Evolutionary conservation across 2,113 vertebrate species (phyloP).

Genomic region (Rhea americana): DNA sequence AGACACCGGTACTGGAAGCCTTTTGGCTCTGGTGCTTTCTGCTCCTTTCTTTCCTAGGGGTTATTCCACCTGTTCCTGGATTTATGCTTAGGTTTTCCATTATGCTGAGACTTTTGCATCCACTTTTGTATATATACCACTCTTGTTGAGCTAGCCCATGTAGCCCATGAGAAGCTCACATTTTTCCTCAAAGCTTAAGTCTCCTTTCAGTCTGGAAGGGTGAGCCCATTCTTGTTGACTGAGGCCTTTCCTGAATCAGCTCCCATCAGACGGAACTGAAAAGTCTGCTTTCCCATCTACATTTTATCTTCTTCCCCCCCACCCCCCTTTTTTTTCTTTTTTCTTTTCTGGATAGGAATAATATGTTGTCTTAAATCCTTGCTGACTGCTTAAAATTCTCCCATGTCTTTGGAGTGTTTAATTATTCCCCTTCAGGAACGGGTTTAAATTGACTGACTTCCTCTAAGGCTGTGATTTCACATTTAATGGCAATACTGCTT

Average conservation of each 20-base stretch:
- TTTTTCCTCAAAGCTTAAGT: not conserved
- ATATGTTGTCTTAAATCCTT: constrained; percentile 58
- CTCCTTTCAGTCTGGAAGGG: not conserved
- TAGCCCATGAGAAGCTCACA: not conserved
- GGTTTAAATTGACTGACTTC: constrained; percentile 65
- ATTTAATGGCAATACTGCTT: constrained; percentile 27
- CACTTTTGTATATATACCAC: rapidly evolving
- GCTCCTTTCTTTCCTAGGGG: not conserved
- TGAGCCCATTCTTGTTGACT: not conserved
- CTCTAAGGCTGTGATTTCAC: constrained; percentile 61
- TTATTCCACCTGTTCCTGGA: not conserved
- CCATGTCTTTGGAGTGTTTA: constrained; percentile 61
- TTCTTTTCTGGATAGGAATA: constrained; percentile 5
- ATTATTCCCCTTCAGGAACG: constrained; percentile 69
- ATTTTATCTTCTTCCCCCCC: not conserved
- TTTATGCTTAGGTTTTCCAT: not conserved
- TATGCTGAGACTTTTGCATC: not conserved
- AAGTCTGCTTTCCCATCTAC: not conserved
- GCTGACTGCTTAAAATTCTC: constrained; percentile 70
- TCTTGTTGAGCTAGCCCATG: not conserved
- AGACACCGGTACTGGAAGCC: not conserved
- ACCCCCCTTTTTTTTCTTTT: not conserved
- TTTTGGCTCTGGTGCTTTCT: not conserved
- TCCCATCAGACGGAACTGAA: not conserved
- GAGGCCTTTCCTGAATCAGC: not conserved